Base-by-base conservation (phyloP, 2,113 vertebrate genomes). In the Microtus montanus region DNA sequence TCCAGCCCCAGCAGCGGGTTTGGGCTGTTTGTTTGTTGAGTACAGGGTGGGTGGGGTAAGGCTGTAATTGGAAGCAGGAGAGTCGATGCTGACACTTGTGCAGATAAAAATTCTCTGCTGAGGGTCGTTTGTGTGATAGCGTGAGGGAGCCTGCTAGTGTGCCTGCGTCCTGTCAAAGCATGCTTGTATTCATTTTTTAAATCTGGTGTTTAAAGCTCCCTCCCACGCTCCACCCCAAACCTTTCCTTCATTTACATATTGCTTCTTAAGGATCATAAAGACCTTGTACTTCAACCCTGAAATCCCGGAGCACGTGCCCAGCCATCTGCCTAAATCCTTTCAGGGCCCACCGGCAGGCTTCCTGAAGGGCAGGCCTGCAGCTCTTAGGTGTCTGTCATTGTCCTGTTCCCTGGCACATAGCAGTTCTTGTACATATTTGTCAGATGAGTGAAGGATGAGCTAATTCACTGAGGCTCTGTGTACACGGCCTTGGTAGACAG, bases 21-120 rank as follows among this genome's bases (percentile, higher is more conserved):
- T 85, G 49, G 47, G 79, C 90, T 92, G 83, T 92, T 97, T 94
- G 96, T 95, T 96, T 94, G 88, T 86, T 41, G 93, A 95, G 78
- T 0, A 22, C 19, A 20, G 82, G 91, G 84, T 77, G 91, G 91
- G 93, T 71, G 91, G 86, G 68, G 87, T 87, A 22, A 38, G 70
- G 0, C 71, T 80, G 49, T 88, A 80, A 80, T 87, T 93, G 87
- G 87, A 96, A 92, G 70, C 70, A 71, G 93, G 64, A 87, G 82
- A 58, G 61, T 6, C 13, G 30, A 49, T 33, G 90, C 77, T 38
- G 26, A 13, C 77, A 49, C 87, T 66, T 41, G 28, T 68, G 83
- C 73, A 89, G 66, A 93, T 80, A 70, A 90, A 85, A 85, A 5
- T 83, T 89, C 75, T 85, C 87, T 38, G 73, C 87, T 90, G 77